Percentiles rank a stretch among this genome's conserved stretches.
Conservation (phyloP, 2,888 invertebrate species). For the Hylaea fasciaria region DNA sequence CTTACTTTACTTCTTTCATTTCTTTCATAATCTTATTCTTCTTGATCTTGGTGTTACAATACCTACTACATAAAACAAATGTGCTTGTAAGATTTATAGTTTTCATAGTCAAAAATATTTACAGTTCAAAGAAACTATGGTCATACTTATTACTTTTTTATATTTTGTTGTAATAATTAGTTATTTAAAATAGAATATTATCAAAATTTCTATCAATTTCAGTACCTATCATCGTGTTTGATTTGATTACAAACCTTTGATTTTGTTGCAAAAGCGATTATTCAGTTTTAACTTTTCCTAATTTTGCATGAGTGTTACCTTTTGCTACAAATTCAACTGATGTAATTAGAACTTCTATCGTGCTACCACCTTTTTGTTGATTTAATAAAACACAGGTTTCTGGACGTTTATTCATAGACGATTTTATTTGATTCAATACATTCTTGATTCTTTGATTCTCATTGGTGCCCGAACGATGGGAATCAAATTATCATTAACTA, state of each 20-base stretch:
- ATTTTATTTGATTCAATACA: constrained; percentile 27
- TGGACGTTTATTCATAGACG: constrained; percentile 37
- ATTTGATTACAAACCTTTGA: constrained; percentile 54
- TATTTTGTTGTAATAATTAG: too few species aligned
- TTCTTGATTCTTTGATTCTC: constrained; percentile 46
- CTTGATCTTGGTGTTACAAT: too few species aligned
- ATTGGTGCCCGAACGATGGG: constrained; percentile 70
- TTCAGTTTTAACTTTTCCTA: constrained; percentile 23
- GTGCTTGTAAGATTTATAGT: not conserved
- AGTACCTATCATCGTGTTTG: constrained; percentile 2
- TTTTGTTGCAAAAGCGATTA: constrained; percentile 65
- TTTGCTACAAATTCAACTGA: constrained; percentile 60
- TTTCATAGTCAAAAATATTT: not conserved
- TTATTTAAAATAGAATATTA: not conserved
- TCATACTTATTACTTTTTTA: too few species aligned
- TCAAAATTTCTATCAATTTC: not conserved
- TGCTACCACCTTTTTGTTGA: constrained; percentile 32
- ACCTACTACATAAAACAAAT: too few species aligned
- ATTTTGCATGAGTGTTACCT: constrained; percentile 58
- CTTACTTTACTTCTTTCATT: constrained; percentile 25
- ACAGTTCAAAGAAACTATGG: too few species aligned
- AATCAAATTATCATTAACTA: constrained; percentile 41
- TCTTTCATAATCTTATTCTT: constrained; percentile 14
- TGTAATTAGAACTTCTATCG: constrained; percentile 47
- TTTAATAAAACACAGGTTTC: constrained; percentile 49